Evolutionary conservation across 2,113 vertebrate genomes (phyloP).

Genomic region (Myrmecobius fasciatus): DNA sequence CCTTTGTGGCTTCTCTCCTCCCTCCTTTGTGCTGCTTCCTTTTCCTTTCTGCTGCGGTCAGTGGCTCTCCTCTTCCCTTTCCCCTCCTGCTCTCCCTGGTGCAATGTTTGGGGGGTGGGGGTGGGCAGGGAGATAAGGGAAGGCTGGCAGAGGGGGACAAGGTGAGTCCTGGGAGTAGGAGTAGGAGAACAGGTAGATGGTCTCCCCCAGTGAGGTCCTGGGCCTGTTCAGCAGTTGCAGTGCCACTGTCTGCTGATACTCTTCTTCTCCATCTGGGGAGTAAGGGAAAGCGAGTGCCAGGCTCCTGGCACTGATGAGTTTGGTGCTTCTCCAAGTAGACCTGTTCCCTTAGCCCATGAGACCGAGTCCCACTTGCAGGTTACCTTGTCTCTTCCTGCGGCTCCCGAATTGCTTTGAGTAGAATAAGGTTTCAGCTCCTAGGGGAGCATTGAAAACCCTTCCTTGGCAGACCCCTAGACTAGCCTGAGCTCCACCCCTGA

Average conservation of each 20-base stretch:
- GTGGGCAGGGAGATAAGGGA: not conserved
- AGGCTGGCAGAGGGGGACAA: slow-evolving; percentile 70
- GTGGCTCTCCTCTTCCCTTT: slow-evolving; percentile 71
- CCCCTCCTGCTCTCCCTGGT: slow-evolving; percentile 64
- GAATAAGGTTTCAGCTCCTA: slow-evolving; percentile 45
- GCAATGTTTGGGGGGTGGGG: not conserved
- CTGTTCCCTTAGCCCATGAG: not conserved
- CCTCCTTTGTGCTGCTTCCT: slow-evolving; percentile 64
- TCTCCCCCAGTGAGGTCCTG: slow-evolving; percentile 29
- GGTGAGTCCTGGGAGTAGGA: slow-evolving; percentile 60
- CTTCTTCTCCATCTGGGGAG: not conserved
- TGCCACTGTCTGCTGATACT: slow-evolving; percentile 36
- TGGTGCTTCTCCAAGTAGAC: slow-evolving; percentile 28
- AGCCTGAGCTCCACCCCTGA: slow-evolving; percentile 58
- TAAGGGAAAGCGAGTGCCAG: not conserved
- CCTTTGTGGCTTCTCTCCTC: slow-evolving; percentile 63
- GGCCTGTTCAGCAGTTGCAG: slow-evolving; percentile 25
- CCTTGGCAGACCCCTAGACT: slow-evolving; percentile 44
- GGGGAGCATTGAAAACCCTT: slow-evolving; percentile 27
- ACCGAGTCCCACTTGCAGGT: slow-evolving; percentile 7
- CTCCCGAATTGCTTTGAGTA: slow-evolving; percentile 50
- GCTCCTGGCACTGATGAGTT: slow-evolving; percentile 26
- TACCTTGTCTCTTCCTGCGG: slow-evolving; percentile 41
- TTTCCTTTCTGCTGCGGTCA: slow-evolving; percentile 71
- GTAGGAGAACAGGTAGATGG: not conserved